Evolutionary conservation across 2,797 vertebrate genomes (phyloP).

Genomic region (Pipistrellus pygmaeus): DNA sequence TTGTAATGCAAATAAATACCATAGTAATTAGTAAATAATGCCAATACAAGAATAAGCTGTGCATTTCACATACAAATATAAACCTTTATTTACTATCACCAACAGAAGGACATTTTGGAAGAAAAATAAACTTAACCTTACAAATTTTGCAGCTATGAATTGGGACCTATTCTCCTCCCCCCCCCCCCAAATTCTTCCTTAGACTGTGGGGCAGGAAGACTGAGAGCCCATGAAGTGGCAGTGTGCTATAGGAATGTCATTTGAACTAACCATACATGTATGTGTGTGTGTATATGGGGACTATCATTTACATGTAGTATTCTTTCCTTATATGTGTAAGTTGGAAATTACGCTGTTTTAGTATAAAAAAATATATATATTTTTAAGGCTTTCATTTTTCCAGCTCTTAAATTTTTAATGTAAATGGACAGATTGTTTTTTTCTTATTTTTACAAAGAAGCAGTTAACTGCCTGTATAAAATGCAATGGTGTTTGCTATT

Average conservation of each 20-base stretch:
- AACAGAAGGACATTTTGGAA: background rate
- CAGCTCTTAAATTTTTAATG: slow-evolving; percentile 41
- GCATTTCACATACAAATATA: background rate
- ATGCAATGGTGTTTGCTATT: slow-evolving; percentile 24
- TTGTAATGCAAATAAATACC: background rate
- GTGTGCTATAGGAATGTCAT: background rate
- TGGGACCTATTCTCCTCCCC: background rate
- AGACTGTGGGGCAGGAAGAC: background rate
- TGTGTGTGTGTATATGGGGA: background rate
- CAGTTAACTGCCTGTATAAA: slow-evolving; percentile 43
- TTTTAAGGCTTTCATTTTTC: slow-evolving; percentile 32
- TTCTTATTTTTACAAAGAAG: slow-evolving; percentile 71
- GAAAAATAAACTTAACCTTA: slow-evolving; percentile 35
- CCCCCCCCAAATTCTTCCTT: background rate
- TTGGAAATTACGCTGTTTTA: slow-evolving; percentile 22
- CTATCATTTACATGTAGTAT: background rate
- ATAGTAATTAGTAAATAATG: background rate
- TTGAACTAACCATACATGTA: background rate
- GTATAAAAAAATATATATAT: background rate
- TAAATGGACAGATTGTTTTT: slow-evolving; percentile 49
- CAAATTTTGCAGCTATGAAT: background rate
- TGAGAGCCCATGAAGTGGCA: background rate
- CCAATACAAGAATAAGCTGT: background rate
- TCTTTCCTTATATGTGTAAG: slow-evolving; percentile 37
- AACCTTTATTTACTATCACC: background rate